Percentiles rank a stretch among this genome's conserved stretches.
Conservation (phyloP, 2,113 vertebrate species). For the Malurus melanocephalus region DNA sequence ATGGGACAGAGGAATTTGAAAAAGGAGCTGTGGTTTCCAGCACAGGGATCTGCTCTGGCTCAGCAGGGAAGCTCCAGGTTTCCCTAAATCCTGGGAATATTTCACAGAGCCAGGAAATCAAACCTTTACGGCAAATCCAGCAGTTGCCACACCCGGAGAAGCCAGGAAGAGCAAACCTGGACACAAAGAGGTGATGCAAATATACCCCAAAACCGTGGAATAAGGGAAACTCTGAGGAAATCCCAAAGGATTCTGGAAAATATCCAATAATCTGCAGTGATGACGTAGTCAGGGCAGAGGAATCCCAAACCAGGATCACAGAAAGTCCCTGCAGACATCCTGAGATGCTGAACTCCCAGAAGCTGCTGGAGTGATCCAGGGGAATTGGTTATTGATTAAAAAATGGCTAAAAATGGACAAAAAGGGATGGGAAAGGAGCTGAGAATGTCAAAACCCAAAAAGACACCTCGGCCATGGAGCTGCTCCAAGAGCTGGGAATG, state of each 20-base stretch:
- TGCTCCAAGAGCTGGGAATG: not conserved
- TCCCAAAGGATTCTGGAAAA: not conserved
- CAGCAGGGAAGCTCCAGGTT: not conserved
- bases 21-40: not conserved
- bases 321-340: not conserved
- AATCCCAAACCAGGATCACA: not conserved
- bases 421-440: not conserved
- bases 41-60: not conserved
- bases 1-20: accelerated
- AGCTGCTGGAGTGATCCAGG: accelerated
- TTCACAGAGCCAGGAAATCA: not conserved
- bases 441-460: accelerated
- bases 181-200: not conserved
- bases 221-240: not conserved
- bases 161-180: not conserved
- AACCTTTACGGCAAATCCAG: not conserved
- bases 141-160: not conserved
- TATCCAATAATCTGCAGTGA: not conserved
- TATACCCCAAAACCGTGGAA: not conserved
- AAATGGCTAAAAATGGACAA: not conserved
- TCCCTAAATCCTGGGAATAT: not conserved
- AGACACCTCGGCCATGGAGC: no score
- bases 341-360: accelerated
- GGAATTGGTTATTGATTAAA: accelerated
- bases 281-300: not conserved